Conservation (phyloP, 2,113 vertebrate genomes). For the Megaceryle maxima region DNA sequence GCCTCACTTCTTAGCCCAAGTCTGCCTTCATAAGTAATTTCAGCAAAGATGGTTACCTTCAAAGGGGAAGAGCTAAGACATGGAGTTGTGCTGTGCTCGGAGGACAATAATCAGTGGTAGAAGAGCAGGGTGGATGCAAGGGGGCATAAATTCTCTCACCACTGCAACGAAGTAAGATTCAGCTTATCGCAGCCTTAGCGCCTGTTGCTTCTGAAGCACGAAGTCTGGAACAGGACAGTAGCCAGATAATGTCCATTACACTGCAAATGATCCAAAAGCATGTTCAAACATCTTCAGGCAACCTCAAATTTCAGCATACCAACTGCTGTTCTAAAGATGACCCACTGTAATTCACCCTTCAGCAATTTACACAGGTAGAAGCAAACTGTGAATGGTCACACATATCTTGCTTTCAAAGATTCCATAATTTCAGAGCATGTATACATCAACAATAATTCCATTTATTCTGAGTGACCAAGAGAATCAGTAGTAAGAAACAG, state of each 20-base stretch:
- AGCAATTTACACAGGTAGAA: neutral
- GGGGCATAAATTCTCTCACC: neutral
- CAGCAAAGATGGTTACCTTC: neutral
- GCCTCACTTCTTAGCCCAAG: neutral
- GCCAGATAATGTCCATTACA: neutral
- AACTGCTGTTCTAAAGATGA: neutral
- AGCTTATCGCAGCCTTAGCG: neutral
- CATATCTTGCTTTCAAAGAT: neutral
- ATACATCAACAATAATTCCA: neutral
- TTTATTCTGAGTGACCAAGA: neutral
- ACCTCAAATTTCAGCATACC: neutral
- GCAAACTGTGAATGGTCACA: neutral
- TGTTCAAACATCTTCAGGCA: neutral
- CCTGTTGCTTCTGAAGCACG: neutral
- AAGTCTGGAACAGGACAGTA: neutral
- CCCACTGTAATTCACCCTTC: neutral
- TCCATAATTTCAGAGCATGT: neutral
- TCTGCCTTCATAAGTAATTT: neutral
- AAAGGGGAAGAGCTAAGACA: neutral
- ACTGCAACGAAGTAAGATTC: neutral
- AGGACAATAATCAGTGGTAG: neutral
- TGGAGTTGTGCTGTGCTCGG: rapidly evolving
- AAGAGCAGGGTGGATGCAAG: neutral
- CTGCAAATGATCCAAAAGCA: neutral
- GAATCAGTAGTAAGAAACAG: neutral